Evolutionary conservation across 2,113 vertebrate genomes (phyloP).

Genomic region (Seriola dumerili): DNA sequence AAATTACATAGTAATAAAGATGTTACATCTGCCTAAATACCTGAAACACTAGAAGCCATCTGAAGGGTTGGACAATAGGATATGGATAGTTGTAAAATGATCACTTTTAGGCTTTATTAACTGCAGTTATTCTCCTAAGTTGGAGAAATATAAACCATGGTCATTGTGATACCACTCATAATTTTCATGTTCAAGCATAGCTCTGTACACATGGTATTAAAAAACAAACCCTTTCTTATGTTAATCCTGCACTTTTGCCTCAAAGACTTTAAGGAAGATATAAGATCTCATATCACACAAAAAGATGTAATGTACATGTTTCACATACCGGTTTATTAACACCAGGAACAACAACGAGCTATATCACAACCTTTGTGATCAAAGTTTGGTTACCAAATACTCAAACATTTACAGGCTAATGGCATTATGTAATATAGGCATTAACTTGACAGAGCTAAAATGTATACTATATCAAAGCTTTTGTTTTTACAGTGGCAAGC

Average conservation of each 20-base stretch:
- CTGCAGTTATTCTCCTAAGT: background rate
- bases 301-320: conserved; percentile 4
- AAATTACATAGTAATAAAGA: background rate
- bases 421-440: conserved; percentile 19
- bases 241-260: background rate
- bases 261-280: background rate
- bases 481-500: conserved; percentile 26
- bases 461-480: conserved; percentile 28
- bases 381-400: conserved; percentile 48
- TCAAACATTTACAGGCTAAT: conserved; percentile 55
- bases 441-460: conserved; percentile 27
- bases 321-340: conserved; percentile 67
- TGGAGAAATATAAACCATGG: background rate
- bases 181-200: background rate
- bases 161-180: background rate
- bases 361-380: conserved; percentile 53
- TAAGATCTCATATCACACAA: background rate
- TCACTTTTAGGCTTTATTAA: background rate
- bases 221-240: background rate
- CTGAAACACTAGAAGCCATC: too few relatives aligned
- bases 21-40: too few relatives aligned
- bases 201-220: background rate
- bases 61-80: too few relatives aligned
- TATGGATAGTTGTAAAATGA: background rate
- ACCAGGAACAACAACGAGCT: conserved; percentile 59